Evolutionary conservation across 1,140 invertebrate genomes (phyloP), one percentile per base, ranked within the genome.

Genomic region (Papilio machaon): DNA sequence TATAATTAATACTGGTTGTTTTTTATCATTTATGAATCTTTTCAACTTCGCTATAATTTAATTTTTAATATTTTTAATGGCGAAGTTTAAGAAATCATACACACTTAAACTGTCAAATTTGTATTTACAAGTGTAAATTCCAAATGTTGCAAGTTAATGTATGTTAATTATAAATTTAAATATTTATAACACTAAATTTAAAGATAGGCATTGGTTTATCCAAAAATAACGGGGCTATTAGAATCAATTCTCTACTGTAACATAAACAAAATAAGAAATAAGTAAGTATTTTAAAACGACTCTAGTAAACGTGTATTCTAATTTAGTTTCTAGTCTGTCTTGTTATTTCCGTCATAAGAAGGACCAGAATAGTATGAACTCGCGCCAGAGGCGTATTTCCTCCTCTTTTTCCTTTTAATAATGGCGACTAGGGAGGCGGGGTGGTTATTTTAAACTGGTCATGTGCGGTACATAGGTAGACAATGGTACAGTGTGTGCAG

Each of bases 241-340:
- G 30, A 35, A 17, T 70, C 30, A 70, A 70, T 70, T 70, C 6
- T 70, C 23, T 30, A 70, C 13, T 17, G 30, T 70, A 7, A 70
- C 64, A 35, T 38, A 70, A 70, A 70, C 64, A 70, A 70, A 70
- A 70, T 70, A 70, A 13, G 64, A 70, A 70, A 70, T 70, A 70
- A 70, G 19, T 30, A 47, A 79, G 67, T 67, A 67, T 79, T 67
- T 83, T 80, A 84, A 87, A 85, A 75, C 77, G 80, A 88, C 86
- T 88, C 87, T 84, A 87, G 85, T 89, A 87, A 88, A 83, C 79
- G 81, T 87, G 74, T 90, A 91, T 90, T 92, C 90, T 92, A 92
- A 94, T 94, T 94, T 92, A 85, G 89, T 89, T 86, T 90, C 89
- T 87, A 87, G 89, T 89, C 87, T 87, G 90, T 90, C 89, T 90